Evolutionary conservation across 1,140 invertebrate species (phyloP), one percentile per base, ranked within the genome.

Genomic region (Atta colombica): DNA sequence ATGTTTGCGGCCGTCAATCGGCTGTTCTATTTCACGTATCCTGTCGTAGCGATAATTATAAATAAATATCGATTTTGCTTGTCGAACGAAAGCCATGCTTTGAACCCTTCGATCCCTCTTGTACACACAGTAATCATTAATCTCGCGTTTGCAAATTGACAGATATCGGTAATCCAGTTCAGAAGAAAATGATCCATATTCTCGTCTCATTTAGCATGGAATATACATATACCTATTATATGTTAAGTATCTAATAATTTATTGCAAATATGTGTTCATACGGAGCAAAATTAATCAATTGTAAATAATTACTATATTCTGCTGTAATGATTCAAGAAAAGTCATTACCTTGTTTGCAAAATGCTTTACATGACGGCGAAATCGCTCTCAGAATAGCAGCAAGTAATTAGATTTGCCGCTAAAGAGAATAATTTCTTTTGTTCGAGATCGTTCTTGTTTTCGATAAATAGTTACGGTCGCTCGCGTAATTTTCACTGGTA

Each of bases 361-460:
- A 84, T n/a, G 28, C 55, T 74, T 75, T 63, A 35, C 68, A 31
- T 25, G 49, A 81, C 21, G 45, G 28, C 68, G 68, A 61, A 74
- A 61, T 82, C 68, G 55, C 18, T 75, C 39, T 74, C 69, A n/a
- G 25, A 61, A 61, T 60, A 12, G 68, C 80, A 21, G 14, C 58
- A 58, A 75, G 55, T 75, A 84, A 84, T 84, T 53, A 72, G 55
- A 51, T 84, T 84, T 58, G 53, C 68, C 55, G n/a, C 80, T 84
- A 84, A 84, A 84, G 80, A 75, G 80, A 75, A 58, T 75, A 75
- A 84, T 84, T 84, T 75, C 69, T 84, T 69, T 84, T 84, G 58
- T 84, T 84, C 69, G 55, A 35, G 69, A 45, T 84, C 53, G 55
- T 63, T 58, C 80, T 74, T 84, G 80, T 84, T 84, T 84, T 75